Conservation (phyloP, 2,113 vertebrate genomes). For the Pedionomus torquatus region DNA sequence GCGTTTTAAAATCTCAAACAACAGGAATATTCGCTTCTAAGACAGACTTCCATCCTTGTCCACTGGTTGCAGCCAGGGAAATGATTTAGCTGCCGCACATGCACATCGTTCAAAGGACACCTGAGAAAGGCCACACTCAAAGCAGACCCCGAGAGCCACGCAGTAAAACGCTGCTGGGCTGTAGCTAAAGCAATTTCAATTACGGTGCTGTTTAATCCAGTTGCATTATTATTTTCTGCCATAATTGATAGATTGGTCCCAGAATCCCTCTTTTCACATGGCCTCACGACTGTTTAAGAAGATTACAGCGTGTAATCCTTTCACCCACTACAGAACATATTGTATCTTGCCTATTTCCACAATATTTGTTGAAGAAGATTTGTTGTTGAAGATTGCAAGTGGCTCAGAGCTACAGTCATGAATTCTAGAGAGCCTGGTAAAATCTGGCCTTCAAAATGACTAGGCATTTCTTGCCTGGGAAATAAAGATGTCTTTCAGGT, state of each 20-base stretch:
- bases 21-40: background rate
- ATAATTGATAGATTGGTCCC: background rate
- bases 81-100: background rate
- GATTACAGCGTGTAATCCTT: background rate
- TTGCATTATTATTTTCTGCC: fast-evolving
- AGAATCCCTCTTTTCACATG: background rate
- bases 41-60: background rate
- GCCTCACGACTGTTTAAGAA: background rate
- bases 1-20: background rate
- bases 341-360: background rate
- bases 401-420: background rate
- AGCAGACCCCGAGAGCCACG: background rate
- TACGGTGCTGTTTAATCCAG: background rate
- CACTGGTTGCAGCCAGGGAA: background rate
- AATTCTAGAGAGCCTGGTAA: background rate
- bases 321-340: background rate
- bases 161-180: background rate
- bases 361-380: background rate
- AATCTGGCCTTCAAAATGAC: slow-evolving; percentile 14
- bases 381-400: background rate
- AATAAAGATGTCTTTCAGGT: background rate
- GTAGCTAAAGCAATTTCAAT: background rate
- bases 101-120: background rate
- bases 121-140: background rate
- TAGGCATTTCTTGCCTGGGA: background rate